A percentile compares a stretch with the other conserved stretches of the same genome.
phyloP scores from a whole-genome alignment of 2,113 vertebrate genomes.

The Callionymus lyra region DNA sequence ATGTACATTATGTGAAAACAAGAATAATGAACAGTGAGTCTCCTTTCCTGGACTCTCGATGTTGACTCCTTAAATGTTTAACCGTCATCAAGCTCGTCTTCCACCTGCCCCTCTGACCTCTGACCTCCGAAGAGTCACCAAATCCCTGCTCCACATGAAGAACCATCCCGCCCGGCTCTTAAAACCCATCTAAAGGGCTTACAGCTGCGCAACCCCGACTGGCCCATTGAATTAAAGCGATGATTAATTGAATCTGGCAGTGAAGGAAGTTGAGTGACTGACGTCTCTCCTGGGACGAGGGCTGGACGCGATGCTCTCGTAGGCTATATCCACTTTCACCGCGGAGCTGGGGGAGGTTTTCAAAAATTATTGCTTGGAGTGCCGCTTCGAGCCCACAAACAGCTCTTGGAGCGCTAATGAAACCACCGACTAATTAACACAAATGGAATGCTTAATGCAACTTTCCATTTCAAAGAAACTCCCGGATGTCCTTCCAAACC shows the following conservation, averaged over 20 bases:
- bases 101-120: conserved; percentile 29
- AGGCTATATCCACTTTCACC: conserved; percentile 37
- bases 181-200: conserved; percentile 47
- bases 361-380: too few species aligned
- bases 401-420: too few species aligned
- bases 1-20: too few species aligned
- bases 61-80: neutral
- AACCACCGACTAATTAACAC: conserved; percentile 58
- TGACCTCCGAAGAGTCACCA: conserved; percentile 41
- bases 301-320: conserved; percentile 34
- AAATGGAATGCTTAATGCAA: conserved; percentile 67
- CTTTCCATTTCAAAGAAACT: conserved; percentile 65
- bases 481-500: conserved; percentile 42
- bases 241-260: conserved; percentile 50
- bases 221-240: conserved; percentile 45
- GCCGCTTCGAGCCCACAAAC: too few species aligned
- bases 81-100: neutral
- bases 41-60: too few species aligned
- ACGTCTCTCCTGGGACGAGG: conserved; percentile 43
- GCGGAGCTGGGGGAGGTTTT: conserved; percentile 29
- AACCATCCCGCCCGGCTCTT: conserved; percentile 26
- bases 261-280: conserved; percentile 48
- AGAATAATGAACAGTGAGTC: too few species aligned
- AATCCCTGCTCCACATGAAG: conserved; percentile 20
- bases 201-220: conserved; percentile 32